A percentile compares a stretch with the other conserved stretches of the same genome.
phyloP scores from a whole-genome alignment of 2,113 vertebrate genomes.

The Scopus umbretta region DNA sequence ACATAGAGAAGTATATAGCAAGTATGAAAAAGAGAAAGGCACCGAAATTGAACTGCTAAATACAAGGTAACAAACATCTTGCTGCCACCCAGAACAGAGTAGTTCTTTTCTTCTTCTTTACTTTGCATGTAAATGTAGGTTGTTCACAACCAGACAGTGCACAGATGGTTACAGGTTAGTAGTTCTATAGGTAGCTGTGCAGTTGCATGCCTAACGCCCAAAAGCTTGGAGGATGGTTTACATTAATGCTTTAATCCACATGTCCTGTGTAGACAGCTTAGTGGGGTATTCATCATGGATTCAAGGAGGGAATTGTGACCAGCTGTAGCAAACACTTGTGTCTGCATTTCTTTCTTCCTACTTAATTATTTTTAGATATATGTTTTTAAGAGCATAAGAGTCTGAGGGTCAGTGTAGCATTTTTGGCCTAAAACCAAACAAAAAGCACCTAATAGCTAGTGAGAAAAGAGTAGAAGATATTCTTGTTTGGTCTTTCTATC shows the following conservation, averaged over 20 bases:
- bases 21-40: conserved; percentile 88
- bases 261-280: background rate
- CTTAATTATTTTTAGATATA: background rate
- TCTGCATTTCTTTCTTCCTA: background rate
- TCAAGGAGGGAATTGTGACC: background rate
- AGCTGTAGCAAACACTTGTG: background rate
- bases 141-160: background rate
- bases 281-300: background rate
- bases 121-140: background rate
- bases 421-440: background rate
- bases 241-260: conserved; percentile 29
- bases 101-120: background rate
- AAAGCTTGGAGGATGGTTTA: conserved; percentile 24
- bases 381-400: background rate
- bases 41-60: conserved; percentile 88
- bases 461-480: background rate
- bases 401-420: background rate
- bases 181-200: background rate
- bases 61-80: conserved; percentile 75
- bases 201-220: background rate
- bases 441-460: background rate
- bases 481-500: background rate
- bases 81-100: background rate
- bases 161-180: conserved; percentile 26
- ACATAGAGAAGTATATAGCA: conserved; percentile 85